Evolutionary conservation across 2,797 vertebrate species (phyloP).

Genomic region (Tenualosa ilisha): DNA sequence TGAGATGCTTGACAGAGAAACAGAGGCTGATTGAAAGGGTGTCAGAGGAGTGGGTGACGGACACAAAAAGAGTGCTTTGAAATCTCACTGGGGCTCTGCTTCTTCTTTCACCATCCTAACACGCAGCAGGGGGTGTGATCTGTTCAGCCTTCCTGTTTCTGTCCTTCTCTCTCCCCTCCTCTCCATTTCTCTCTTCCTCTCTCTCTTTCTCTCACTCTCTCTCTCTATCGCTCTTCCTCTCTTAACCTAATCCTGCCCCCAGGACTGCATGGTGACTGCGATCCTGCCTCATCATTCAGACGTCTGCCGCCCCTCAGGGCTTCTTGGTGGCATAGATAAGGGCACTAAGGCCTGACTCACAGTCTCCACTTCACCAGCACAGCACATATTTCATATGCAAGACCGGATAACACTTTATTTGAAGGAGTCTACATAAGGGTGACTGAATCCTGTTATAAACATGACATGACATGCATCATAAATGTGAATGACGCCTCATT

Average conservation of each 20-base stretch:
- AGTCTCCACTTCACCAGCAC: neutral
- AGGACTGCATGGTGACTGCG: neutral
- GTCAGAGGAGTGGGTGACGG: neutral
- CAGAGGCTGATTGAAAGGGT: neutral
- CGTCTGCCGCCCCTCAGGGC: neutral
- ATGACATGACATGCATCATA: too few relatives aligned
- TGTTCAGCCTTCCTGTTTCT: neutral
- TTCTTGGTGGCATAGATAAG: slow-evolving; percentile 8
- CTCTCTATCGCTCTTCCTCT: neutral
- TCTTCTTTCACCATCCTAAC: neutral
- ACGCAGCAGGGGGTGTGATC: neutral
- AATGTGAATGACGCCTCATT: too few relatives aligned
- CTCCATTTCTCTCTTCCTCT: neutral
- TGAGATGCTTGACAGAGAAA: neutral
- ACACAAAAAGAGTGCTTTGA: neutral
- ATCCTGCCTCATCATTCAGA: neutral
- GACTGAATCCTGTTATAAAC: too few relatives aligned
- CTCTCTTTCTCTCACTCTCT: neutral
- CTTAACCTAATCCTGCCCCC: slow-evolving; percentile 3
- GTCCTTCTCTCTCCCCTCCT: neutral
- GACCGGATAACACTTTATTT: too few relatives aligned
- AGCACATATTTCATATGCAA: neutral
- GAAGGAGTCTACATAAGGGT: too few relatives aligned
- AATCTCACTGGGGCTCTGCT: neutral
- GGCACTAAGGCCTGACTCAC: neutral